These are phyloP conservation scores for Chloropsis cyanopogon DNA, from an alignment of 2,113 vertebrate species.

Conservation along the genomic window DNA sequence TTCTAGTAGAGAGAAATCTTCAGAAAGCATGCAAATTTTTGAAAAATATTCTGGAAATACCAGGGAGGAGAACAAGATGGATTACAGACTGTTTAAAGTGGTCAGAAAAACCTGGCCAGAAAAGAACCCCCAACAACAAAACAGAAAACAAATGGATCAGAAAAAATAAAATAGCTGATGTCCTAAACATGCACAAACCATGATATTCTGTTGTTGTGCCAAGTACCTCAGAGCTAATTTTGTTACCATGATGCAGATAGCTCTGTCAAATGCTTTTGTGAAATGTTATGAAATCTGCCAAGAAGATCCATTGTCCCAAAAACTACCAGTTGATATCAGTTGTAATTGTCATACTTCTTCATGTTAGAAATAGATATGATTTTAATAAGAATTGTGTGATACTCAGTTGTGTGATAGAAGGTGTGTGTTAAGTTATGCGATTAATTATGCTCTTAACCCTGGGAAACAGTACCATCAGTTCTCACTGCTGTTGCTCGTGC, in stretches of 20 bases:
- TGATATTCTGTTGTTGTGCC: not conserved
- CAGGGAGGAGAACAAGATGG: not conserved
- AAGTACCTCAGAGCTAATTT: not conserved
- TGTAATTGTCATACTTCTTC: not conserved
- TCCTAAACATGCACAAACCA: not conserved
- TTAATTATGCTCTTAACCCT: not conserved
- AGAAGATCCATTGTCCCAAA: not conserved
- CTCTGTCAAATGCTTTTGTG: not conserved
- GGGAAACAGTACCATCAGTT: not conserved
- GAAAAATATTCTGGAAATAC: not conserved
- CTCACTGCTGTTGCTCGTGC: not conserved
- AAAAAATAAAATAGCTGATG: not conserved
- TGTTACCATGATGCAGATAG: not conserved
- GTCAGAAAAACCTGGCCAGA: not conserved
- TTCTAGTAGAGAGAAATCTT: not conserved
- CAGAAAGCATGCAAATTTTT: not conserved
- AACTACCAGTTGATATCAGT: not conserved
- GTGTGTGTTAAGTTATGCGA: not conserved
- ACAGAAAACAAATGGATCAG: not conserved
- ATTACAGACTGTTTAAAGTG: not conserved
- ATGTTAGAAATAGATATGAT: not conserved
- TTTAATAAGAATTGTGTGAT: not conserved
- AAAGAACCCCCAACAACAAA: accelerated
- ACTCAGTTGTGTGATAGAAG: not conserved
- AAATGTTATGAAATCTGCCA: not conserved